A percentile compares a stretch with the other conserved stretches of the same genome.
phyloP scores from a whole-genome alignment of 1,140 invertebrate species.

The Muscidifurax raptorellus region DNA sequence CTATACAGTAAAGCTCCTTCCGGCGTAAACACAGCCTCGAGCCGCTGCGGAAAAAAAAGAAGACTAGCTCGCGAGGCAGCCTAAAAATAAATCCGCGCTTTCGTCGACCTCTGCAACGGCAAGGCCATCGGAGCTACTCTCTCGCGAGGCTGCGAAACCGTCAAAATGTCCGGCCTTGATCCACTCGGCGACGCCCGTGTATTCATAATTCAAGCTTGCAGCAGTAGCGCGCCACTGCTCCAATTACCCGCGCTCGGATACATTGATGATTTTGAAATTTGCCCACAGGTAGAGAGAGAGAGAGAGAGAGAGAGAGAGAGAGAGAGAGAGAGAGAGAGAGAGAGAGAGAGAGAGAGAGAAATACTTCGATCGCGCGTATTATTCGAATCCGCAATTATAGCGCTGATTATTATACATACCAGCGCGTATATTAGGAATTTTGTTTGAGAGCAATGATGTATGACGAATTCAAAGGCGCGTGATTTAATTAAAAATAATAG shows the following conservation, averaged over 20 bases:
- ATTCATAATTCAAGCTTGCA: conserved; percentile 26
- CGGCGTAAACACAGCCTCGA: neutral
- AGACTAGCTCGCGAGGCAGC: neutral
- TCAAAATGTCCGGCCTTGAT: conserved; percentile 39
- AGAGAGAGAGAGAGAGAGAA: too few species aligned
- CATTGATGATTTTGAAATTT: neutral
- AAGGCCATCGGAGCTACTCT: conserved; percentile 17
- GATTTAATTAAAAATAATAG: neutral
- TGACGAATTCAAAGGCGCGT: too few species aligned
- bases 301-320: too few species aligned
- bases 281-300: too few species aligned
- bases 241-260: conserved; percentile 15
- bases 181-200: conserved; percentile 23
- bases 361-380: neutral
- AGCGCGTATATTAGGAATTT: too few species aligned
- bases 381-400: neutral
- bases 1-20: neutral
- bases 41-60: neutral
- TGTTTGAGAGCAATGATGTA: too few species aligned
- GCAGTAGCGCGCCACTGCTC: neutral
- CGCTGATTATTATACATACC: too few species aligned
- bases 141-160: conserved; percentile 1
- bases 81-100: conserved; percentile 34
- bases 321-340: too few species aligned
- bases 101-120: neutral